Percentiles rank a stretch among this genome's conserved stretches.
These are phyloP conservation scores for Rhyacophila brunnea DNA, from an alignment of 1,140 invertebrate genomes.

Conservation along the genomic window DNA sequence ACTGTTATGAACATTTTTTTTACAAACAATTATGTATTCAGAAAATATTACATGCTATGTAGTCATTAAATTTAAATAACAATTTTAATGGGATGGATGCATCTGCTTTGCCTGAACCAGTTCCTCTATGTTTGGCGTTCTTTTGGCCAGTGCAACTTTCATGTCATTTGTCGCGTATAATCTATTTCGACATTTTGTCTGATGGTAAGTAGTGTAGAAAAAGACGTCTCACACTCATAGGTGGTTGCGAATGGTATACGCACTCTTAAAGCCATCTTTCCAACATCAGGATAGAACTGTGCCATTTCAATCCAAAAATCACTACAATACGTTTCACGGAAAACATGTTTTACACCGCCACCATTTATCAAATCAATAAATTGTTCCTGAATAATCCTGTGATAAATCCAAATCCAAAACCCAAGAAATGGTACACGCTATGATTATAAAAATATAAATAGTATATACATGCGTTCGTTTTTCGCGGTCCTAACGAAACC, in stretches of 20 bases:
- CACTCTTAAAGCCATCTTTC: not conserved
- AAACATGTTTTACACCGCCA: not conserved
- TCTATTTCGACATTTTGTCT: not conserved
- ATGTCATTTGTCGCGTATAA: not conserved
- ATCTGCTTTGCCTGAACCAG: conserved; percentile 2
- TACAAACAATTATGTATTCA: conserved; percentile 1
- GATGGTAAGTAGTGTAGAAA: not conserved
- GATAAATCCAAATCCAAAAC: too few species aligned
- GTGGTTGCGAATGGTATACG: not conserved
- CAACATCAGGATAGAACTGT: not conserved
- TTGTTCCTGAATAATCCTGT: conserved; percentile 3
- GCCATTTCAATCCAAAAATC: not conserved
- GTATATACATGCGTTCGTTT: too few species aligned
- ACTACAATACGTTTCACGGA: not conserved
- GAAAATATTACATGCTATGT: not conserved
- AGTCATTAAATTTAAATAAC: not conserved
- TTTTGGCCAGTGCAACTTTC: not conserved
- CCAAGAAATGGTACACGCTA: too few species aligned
- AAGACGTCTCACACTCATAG: conserved; percentile 1
- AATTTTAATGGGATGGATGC: not conserved
- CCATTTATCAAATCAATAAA: conserved; percentile 2
- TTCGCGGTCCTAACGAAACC: too few species aligned
- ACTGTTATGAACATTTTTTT: not conserved
- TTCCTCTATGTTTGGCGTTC: not conserved
- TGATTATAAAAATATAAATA: too few species aligned